Evolutionary conservation across 2,888 invertebrate genomes (phyloP).

Genomic region (Morinoia aosen): DNA sequence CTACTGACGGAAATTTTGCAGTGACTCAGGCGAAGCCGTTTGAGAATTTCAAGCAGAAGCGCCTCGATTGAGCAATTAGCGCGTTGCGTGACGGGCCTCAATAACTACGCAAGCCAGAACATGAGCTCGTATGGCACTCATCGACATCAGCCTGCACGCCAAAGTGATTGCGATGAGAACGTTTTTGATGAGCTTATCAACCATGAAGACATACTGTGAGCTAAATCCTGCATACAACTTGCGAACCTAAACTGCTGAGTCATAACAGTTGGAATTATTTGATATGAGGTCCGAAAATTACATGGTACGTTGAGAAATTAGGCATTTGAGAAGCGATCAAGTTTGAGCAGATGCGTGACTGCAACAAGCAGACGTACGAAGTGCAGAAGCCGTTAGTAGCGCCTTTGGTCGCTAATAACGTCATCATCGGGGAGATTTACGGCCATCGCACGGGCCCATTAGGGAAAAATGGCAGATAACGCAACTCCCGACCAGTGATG

Average conservation of each 20-base stretch:
- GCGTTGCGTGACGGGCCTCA: background rate
- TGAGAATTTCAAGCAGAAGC: background rate
- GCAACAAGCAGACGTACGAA: background rate
- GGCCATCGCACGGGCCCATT: slow-evolving; percentile 1
- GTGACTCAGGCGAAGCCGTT: background rate
- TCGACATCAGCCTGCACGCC: background rate
- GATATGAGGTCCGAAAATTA: background rate
- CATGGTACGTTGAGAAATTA: background rate
- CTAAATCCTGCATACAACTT: background rate
- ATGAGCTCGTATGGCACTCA: background rate
- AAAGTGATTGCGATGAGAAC: background rate
- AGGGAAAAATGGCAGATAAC: slow-evolving; percentile 48
- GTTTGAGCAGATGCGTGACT: background rate
- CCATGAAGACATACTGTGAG: background rate
- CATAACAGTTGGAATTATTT: background rate
- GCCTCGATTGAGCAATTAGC: slow-evolving; percentile 16
- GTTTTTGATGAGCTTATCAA: background rate
- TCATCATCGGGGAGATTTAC: slow-evolving; percentile 37
- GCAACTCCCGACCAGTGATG: slow-evolving; percentile 26
- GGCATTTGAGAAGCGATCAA: background rate
- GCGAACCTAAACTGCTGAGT: background rate
- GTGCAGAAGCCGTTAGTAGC: background rate
- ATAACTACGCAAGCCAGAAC: background rate
- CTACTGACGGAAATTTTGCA: background rate
- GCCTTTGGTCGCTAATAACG: slow-evolving; percentile 39